phyloP scores from a whole-genome alignment of 2,888 invertebrate species.

The Lasioglossum morio region DNA sequence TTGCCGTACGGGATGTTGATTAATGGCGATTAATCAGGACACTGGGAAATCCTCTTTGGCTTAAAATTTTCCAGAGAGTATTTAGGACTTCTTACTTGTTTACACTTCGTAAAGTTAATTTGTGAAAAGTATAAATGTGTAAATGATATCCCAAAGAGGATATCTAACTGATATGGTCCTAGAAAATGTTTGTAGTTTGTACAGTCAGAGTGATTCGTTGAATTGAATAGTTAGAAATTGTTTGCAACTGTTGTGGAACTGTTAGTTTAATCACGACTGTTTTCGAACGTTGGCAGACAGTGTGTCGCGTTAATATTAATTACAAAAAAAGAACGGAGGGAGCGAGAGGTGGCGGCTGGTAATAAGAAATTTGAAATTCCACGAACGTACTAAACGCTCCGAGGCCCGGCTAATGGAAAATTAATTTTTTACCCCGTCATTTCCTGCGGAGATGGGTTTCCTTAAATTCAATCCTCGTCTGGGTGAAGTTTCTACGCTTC shows the following conservation, averaged over 20 bases:
- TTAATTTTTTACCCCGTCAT: conserved; percentile 49
- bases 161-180: too few species aligned
- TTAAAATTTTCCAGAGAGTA: neutral
- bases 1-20: neutral
- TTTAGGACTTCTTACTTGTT: neutral
- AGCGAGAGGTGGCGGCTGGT: neutral
- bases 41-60: neutral
- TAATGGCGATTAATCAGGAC: neutral
- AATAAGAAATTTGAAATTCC: neutral
- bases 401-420: conserved; percentile 38
- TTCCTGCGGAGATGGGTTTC: conserved; percentile 45
- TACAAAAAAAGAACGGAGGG: conserved; percentile 1
- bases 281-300: neutral
- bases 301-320: conserved; percentile 40
- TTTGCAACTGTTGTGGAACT: neutral
- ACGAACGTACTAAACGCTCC: neutral
- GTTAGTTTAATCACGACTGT: neutral
- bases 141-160: too few species aligned
- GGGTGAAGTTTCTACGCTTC: conserved; percentile 32
- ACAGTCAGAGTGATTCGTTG: neutral
- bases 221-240: neutral
- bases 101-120: neutral
- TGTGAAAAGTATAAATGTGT: neutral
- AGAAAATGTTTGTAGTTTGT: neutral
- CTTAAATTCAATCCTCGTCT: conserved; percentile 49